Base-by-base conservation (phyloP, 2,797 vertebrate species). In the Orestias chungarensis region DNA sequence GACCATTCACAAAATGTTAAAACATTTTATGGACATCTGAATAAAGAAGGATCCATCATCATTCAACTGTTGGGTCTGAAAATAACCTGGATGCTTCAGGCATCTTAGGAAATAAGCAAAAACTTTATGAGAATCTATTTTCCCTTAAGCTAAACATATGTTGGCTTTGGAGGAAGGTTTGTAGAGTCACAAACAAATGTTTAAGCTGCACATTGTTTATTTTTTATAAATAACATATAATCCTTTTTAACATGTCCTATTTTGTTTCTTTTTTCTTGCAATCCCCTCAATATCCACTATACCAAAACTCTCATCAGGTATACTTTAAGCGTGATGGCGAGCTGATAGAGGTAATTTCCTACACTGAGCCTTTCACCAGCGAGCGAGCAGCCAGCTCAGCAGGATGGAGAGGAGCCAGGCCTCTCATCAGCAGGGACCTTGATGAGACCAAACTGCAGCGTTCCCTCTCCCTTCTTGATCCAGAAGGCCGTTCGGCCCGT, bases 261-360 rank as follows among this genome's bases (percentile, higher is more conserved):
- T 50, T 38, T 57, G 42, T 74, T 44, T 5, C 44, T 27, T 61
- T 49, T 33, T 49, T 17, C 42, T 54, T 25, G 6, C 38, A 18
- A 29, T 66, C 33, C 15, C 67, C n/a, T 71, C 23, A 18, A 23
- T 52, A 49, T 25, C 74, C 8, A 35, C 43, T 31, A 25, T 50
- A 75, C 61, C n/a, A 40, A 38, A 7, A 6, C 43, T 71, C 23
- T 79, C 40, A 66, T 0, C 76, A 99, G 98, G 97, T 99, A 31
- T 98, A 98, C 84, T 99, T 99, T 89, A 99, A 99, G 82, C 91
- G 98, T 1, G 98, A 99, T 0, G 97, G 98, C 0, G 97, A 99
- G 33, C 91, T 95, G 52, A 97, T 99, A 0, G 97, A 99, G 8
- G 96, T 96, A 1, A 96, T 98, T 49, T 95, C 96, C 0, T 95